Evolutionary conservation across 2,113 vertebrate species (phyloP).

Genomic region (Dasyprocta punctata): DNA sequence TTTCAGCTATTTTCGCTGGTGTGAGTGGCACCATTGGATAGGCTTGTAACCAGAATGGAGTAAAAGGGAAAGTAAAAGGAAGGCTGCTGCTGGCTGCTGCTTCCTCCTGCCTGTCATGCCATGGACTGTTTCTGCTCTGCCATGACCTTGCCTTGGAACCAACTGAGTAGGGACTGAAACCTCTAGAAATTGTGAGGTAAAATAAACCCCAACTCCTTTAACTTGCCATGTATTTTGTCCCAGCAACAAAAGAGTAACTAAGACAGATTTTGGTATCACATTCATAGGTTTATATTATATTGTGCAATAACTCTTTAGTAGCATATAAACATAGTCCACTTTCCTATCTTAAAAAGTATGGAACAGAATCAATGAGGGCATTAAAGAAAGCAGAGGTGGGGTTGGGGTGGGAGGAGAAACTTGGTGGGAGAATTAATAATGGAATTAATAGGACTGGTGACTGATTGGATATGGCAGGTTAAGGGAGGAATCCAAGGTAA

Average conservation of each 20-base stretch:
- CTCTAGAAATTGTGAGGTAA: background rate
- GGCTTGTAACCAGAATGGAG: background rate
- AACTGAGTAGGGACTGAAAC: background rate
- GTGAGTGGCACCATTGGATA: background rate
- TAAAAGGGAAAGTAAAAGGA: background rate
- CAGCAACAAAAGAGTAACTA: background rate
- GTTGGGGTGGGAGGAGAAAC: background rate
- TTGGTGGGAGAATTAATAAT: background rate
- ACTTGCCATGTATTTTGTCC: background rate
- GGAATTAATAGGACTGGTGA: slow-evolving; percentile 26
- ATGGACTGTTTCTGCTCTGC: background rate
- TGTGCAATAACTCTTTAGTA: background rate
- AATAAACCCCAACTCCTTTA: background rate
- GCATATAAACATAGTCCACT: background rate
- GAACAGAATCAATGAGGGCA: background rate
- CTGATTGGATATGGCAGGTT: slow-evolving; percentile 7
- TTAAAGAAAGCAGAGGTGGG: background rate
- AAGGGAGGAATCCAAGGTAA: background rate
- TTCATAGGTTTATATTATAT: background rate
- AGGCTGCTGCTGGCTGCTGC: background rate
- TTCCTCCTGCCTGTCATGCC: background rate
- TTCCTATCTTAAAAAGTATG: background rate
- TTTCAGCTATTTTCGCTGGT: background rate
- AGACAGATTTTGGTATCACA: background rate
- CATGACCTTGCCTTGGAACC: background rate